Conservation (phyloP, 2,113 vertebrate species). For the Apteryx mantelli region DNA sequence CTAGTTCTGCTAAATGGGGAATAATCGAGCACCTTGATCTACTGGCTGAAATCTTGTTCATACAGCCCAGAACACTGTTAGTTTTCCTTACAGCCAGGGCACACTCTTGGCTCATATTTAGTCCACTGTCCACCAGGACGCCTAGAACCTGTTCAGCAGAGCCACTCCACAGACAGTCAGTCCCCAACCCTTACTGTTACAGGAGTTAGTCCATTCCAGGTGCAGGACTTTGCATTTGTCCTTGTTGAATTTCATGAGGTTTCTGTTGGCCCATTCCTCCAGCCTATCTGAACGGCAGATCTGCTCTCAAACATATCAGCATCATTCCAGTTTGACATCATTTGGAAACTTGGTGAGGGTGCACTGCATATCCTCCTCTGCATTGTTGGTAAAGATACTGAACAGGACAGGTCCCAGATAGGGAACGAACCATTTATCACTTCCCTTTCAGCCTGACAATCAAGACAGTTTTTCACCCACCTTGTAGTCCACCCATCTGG, state of each 20-base stretch:
- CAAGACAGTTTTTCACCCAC: background rate
- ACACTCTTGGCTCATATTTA: background rate
- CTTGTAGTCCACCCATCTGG: fast-evolving
- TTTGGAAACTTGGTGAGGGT: background rate
- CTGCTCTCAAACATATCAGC: background rate
- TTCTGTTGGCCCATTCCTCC: background rate
- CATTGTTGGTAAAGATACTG: background rate
- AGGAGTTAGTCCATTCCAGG: background rate
- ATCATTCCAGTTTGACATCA: background rate
- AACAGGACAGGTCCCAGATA: background rate
- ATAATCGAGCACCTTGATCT: background rate
- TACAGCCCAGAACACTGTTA: background rate
- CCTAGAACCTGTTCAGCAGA: background rate
- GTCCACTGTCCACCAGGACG: background rate
- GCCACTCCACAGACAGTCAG: background rate
- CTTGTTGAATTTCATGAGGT: background rate
- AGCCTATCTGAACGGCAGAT: background rate
- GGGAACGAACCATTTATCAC: no score
- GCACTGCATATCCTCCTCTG: background rate
- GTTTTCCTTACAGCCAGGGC: background rate
- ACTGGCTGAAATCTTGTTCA: background rate
- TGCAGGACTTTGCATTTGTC: background rate
- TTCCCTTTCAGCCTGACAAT: background rate
- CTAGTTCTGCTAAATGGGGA: background rate
- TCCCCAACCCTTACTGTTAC: background rate